A percentile compares a stretch with the other conserved stretches of the same genome.
phyloP scores from a whole-genome alignment of 2,888 invertebrate species.

The Halictus quadricinctus region DNA sequence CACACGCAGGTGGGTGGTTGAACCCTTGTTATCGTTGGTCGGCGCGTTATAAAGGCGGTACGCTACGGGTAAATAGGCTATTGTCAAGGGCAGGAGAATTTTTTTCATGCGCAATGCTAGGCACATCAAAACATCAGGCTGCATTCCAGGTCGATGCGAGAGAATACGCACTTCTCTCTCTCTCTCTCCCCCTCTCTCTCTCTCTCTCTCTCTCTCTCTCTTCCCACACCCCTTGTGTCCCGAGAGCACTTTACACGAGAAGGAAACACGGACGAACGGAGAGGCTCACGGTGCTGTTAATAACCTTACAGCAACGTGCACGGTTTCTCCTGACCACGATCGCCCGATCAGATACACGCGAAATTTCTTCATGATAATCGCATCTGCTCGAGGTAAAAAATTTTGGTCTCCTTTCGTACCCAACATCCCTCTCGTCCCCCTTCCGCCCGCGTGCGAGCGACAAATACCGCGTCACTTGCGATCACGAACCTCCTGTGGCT shows the following conservation, averaged over 20 bases:
- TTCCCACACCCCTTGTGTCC: slow-evolving; percentile 56
- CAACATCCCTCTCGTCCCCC: slow-evolving; percentile 50
- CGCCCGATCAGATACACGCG: slow-evolving; percentile 23
- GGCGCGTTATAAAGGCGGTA: slow-evolving; percentile 58
- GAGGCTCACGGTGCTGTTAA: slow-evolving; percentile 43
- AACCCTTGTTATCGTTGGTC: slow-evolving; percentile 71
- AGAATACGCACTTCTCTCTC: slow-evolving; percentile 51
- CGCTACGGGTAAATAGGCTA: slow-evolving; percentile 73
- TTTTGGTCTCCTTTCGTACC: slow-evolving; percentile 57
- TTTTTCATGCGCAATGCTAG: slow-evolving; percentile 82
- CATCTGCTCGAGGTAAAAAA: slow-evolving; percentile 69
- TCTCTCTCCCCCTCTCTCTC: not conserved
- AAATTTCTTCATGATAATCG: slow-evolving; percentile 62
- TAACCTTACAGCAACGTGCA: slow-evolving; percentile 48
- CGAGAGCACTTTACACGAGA: slow-evolving; percentile 51
- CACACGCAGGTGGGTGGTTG: slow-evolving; percentile 73
- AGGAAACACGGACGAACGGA: slow-evolving; percentile 35
- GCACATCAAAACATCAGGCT: slow-evolving; percentile 66
- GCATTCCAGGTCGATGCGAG: slow-evolving; percentile 70
- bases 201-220: slow-evolving; percentile 18
- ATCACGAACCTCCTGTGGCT: slow-evolving; percentile 53
- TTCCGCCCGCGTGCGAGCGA: slow-evolving; percentile 49
- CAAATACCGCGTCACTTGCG: slow-evolving; percentile 66
- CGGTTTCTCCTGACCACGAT: slow-evolving; percentile 17
- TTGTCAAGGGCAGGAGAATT: slow-evolving; percentile 79